Evolutionary conservation across 1,140 invertebrate species (phyloP).

Genomic region (Drosophila pectinifera): DNA sequence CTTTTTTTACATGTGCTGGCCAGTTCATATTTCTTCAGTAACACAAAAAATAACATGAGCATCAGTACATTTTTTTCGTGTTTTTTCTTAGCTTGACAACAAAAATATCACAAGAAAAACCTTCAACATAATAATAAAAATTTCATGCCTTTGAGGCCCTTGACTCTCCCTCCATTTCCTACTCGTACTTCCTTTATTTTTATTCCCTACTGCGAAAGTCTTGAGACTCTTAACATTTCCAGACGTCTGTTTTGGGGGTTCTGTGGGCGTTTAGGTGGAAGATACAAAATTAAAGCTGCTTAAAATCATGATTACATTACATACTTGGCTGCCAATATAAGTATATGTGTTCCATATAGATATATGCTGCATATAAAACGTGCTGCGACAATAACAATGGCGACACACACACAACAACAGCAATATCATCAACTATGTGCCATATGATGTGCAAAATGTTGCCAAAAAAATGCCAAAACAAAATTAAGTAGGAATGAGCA

Average conservation of each 20-base stretch:
- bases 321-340: constrained; percentile 53
- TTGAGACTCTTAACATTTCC: constrained; percentile 34
- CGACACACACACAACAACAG: constrained; percentile 18
- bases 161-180: constrained; percentile 6
- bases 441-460: constrained; percentile 75
- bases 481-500: constrained; percentile 37
- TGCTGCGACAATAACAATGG: constrained; percentile 52
- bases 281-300: constrained; percentile 71
- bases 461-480: constrained; percentile 46
- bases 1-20: constrained; percentile 42
- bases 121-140: constrained; percentile 79
- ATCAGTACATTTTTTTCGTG: neutral
- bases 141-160: constrained; percentile 62
- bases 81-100: constrained; percentile 7
- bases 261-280: constrained; percentile 3
- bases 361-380: constrained; percentile 18
- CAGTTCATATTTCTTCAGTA: constrained; percentile 74
- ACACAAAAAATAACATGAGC: constrained; percentile 57
- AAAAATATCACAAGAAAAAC: constrained; percentile 50
- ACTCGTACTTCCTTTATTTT: neutral
- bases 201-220: neutral
- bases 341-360: constrained; percentile 27
- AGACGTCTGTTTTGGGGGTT: constrained; percentile 28
- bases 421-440: constrained; percentile 51
- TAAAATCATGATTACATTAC: constrained; percentile 74